Evolutionary conservation across 2,113 vertebrate genomes (phyloP).

Genomic region (Seriola rivoliana): DNA sequence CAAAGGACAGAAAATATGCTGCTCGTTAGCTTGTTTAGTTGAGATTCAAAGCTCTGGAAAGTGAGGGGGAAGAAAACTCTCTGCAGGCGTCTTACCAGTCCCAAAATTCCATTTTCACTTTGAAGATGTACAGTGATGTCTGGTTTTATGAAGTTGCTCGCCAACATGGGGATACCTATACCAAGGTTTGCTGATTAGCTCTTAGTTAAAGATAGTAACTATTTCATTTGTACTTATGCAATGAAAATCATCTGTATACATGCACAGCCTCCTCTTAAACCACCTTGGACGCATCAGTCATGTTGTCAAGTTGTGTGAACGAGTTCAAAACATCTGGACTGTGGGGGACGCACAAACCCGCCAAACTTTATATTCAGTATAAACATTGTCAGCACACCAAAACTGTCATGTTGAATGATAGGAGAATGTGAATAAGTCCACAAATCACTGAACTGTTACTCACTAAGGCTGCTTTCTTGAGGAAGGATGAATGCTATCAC

Average conservation of each 20-base stretch:
- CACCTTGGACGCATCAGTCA: not conserved
- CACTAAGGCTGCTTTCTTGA: not conserved
- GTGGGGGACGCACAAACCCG: not conserved
- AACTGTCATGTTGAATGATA: not conserved
- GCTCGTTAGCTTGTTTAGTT: conserved; percentile 25
- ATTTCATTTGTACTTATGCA: not conserved
- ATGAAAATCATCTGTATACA: not conserved
- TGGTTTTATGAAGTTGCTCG: conserved; percentile 96
- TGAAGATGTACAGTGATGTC: conserved; percentile 96
- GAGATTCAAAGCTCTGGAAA: conserved; percentile 31
- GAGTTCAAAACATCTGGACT: not conserved
- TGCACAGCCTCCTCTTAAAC: not conserved
- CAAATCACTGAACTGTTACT: conserved; percentile 33
- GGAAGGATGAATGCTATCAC: not conserved
- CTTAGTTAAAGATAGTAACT: conserved; percentile 61
- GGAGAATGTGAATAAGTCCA: not conserved
- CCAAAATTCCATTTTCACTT: conserved; percentile 98
- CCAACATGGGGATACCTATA: conserved; percentile 97
- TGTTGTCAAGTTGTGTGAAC: not conserved
- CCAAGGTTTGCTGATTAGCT: conserved; percentile 92
- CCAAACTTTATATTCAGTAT: not conserved
- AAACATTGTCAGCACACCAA: not conserved
- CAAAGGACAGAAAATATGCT: conserved; percentile 6
- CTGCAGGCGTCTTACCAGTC: conserved; percentile 89
- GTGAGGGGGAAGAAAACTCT: not conserved